Conservation (phyloP, 2,113 vertebrate genomes). For the Rhabdornis inornatus region DNA sequence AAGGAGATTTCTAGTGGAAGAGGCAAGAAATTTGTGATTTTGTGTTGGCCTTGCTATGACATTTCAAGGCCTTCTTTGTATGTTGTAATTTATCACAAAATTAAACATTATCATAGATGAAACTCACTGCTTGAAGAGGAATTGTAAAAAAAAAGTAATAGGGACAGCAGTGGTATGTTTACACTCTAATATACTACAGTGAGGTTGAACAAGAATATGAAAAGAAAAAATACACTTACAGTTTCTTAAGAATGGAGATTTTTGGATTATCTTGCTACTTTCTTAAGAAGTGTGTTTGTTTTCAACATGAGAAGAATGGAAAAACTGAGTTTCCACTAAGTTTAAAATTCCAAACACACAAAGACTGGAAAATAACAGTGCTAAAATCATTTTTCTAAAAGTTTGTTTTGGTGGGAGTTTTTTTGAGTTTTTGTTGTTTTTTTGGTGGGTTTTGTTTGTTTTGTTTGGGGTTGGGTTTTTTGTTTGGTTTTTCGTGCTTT, state of each 20-base stretch:
- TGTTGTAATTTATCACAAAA: background rate
- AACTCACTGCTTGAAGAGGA: background rate
- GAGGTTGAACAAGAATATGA: background rate
- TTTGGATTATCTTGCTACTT: background rate
- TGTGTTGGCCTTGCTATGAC: background rate
- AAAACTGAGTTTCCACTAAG: background rate
- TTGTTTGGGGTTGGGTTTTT: background rate
- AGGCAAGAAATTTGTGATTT: background rate
- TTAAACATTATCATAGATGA: background rate
- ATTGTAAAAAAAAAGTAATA: background rate
- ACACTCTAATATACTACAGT: background rate
- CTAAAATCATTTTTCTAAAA: background rate
- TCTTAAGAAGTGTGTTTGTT: background rate
- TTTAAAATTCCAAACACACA: background rate
- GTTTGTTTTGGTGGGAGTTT: background rate
- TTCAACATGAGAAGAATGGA: background rate
- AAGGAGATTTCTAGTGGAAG: background rate
- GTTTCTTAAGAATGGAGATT: background rate
- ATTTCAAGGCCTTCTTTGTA: background rate
- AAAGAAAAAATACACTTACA: background rate
- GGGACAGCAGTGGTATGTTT: background rate
- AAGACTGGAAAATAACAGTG: background rate
- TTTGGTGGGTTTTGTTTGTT: background rate
- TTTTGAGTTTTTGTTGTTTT: background rate
- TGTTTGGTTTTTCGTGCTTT: background rate